phyloP scores from a whole-genome alignment of 2,888 invertebrate species.

The Dyspetes luteomarginatus region DNA sequence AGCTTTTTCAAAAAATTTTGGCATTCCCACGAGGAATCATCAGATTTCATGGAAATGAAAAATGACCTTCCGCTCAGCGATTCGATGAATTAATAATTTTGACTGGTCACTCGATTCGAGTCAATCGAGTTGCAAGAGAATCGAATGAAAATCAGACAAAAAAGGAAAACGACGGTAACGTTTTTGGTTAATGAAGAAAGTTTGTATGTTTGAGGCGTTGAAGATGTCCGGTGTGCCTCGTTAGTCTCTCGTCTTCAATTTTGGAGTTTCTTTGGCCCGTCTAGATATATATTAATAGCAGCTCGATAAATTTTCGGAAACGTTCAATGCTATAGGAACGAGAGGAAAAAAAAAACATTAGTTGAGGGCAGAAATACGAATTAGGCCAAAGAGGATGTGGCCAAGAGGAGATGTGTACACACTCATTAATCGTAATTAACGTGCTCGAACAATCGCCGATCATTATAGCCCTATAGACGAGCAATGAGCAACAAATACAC shows the following conservation, averaged over 20 bases:
- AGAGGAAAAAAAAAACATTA: slow-evolving; percentile 11
- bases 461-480: slow-evolving; percentile 1
- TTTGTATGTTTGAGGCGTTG: neutral
- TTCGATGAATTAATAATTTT: neutral
- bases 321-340: neutral
- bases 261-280: neutral
- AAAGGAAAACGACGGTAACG: neutral
- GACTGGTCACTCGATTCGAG: neutral
- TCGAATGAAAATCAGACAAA: neutral
- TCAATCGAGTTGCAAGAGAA: neutral
- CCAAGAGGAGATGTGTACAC: slow-evolving; percentile 16
- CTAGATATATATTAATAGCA: neutral
- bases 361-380: slow-evolving; percentile 17
- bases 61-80: too few relatives aligned
- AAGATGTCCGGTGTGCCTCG: neutral
- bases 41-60: too few relatives aligned
- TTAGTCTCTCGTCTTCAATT: neutral
- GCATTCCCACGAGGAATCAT: too few relatives aligned
- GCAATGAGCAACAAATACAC: neutral
- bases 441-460: slow-evolving; percentile 23
- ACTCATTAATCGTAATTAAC: slow-evolving; percentile 60
- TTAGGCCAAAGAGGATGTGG: neutral
- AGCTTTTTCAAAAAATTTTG: too few relatives aligned
- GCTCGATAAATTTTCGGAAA: neutral
- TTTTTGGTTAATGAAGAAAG: neutral